phyloP scores from a whole-genome alignment of 1,140 invertebrate genomes.

The Theocolax elegans region DNA sequence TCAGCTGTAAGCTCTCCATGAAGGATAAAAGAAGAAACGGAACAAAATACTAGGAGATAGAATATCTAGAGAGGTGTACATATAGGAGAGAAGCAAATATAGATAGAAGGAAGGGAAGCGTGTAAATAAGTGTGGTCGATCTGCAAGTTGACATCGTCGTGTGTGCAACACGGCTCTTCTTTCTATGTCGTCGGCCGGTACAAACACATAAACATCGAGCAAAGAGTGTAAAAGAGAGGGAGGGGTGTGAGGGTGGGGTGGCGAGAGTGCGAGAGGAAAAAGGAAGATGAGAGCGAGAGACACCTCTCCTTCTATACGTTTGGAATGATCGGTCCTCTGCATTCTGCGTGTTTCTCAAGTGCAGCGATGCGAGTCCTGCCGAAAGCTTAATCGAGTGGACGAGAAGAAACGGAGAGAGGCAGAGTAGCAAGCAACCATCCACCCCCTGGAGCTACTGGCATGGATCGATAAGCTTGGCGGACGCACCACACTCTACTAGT shows the following conservation, averaged over 20 bases:
- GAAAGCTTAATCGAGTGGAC: slow-evolving; percentile 33
- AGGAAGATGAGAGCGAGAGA: too few relatives aligned
- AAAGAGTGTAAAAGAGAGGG: too few relatives aligned
- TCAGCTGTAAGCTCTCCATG: background rate
- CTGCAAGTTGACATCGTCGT: slow-evolving; percentile 4
- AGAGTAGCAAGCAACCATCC: background rate
- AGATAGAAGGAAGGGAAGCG: background rate
- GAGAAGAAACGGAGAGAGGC: background rate
- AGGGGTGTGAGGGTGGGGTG: too few relatives aligned
- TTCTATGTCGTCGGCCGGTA: background rate
- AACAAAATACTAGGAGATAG: background rate
- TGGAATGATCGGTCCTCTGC: slow-evolving; percentile 1
- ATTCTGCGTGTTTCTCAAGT: slow-evolving; percentile 15
- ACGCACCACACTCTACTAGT: too few relatives aligned
- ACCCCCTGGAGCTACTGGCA: background rate
- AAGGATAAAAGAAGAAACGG: slow-evolving; percentile 4
- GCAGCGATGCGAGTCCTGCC: background rate
- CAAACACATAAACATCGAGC: too few relatives aligned
- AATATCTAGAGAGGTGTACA: background rate
- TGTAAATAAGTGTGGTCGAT: slow-evolving; percentile 15
- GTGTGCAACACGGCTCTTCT: background rate
- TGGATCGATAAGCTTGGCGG: slow-evolving; percentile 18
- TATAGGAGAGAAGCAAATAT: background rate
- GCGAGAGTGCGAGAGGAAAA: too few relatives aligned
- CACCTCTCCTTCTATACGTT: too few relatives aligned